Base-by-base conservation (phyloP, 1,140 invertebrate species). In the Drosophila funebris region DNA sequence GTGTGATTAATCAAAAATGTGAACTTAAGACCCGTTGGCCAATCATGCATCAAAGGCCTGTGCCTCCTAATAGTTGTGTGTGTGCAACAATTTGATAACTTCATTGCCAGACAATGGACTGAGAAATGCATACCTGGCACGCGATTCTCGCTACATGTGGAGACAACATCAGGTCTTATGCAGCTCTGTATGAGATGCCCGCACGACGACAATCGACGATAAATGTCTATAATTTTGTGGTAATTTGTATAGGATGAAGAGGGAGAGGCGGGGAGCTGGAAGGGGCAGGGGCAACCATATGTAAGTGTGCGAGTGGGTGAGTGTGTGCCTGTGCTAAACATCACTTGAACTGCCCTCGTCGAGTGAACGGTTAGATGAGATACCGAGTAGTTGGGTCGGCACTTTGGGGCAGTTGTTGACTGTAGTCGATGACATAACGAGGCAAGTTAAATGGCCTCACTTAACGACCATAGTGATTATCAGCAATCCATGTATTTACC, bases 211-310 rank as follows among this genome's bases (percentile, higher is more conserved):
- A 18, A 46, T 33, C 39, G 39, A 56, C 60, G 41, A 50, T 43
- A 66, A 66, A 66, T 71, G 68, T 66, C 52, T 56, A 66, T 71
- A 71, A 71, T 71, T 71, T 66, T 11, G 39, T 64, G 39, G 60
- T 60, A 62, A 56, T 37, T 70, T 63, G 67, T 48, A 22, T 13
- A n/a, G n/a, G 14, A 8, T 8, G 9, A 39, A n/a, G n/a, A n/a
- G n/a, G n/a, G 39, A 18, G n/a, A 44, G 36, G 36, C 37, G 66
- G 13, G 31, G 9, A 46, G 18, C 24, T 39, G n/a, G 48, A n/a
- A 54, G 53, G 39, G 6, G n/a, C 46, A 70, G 48, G 60, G 63
- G 67, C 57, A 6, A 11, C 13, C n/a, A 13, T n/a, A n/a, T n/a
- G 36, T n/a, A n/a, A n/a, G n/a, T n/a, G n/a, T n/a, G n/a, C n/a